A percentile compares a stretch with the other conserved stretches of the same genome.
phyloP scores from a whole-genome alignment of 2,888 invertebrate genomes.

The Auanema freiburgensis region DNA sequence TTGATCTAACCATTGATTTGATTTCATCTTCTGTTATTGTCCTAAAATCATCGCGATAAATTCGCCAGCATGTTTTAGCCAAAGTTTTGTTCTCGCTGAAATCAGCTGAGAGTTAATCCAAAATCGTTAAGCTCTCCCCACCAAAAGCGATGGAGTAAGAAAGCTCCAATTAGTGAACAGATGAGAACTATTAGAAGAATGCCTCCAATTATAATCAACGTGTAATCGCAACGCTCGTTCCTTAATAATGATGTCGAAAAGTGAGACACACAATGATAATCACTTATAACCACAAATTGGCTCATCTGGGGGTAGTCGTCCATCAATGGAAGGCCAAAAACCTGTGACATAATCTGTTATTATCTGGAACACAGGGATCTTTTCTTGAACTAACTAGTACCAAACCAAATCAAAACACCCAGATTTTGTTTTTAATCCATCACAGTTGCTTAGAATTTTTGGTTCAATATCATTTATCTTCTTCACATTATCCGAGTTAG shows the following conservation, averaged over 20 bases:
- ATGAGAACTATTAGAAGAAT: conserved; percentile 28
- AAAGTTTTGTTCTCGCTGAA: conserved; percentile 56
- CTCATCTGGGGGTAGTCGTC: conserved; percentile 50
- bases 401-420: conserved; percentile 56
- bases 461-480: conserved; percentile 61
- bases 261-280: conserved; percentile 20
- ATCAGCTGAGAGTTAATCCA: not conserved
- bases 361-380: not conserved
- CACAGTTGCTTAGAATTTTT: conserved; percentile 47
- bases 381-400: not conserved
- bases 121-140: conserved; percentile 17
- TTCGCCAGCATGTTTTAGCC: conserved; percentile 56
- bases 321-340: conserved; percentile 60
- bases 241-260: conserved; percentile 11
- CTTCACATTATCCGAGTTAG: conserved; percentile 59
- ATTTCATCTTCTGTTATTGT: conserved; percentile 60
- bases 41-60: conserved; percentile 58
- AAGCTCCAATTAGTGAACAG: conserved; percentile 29
- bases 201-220: conserved; percentile 42
- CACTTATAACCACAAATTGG: conserved; percentile 59
- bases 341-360: conserved; percentile 36
- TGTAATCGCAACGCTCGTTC: conserved; percentile 49
- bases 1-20: conserved; percentile 53
- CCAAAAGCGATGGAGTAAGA: conserved; percentile 50
- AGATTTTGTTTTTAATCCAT: conserved; percentile 50